Base-by-base conservation (phyloP, 2,888 invertebrate genomes). In the Dyspetes luteomarginatus region DNA sequence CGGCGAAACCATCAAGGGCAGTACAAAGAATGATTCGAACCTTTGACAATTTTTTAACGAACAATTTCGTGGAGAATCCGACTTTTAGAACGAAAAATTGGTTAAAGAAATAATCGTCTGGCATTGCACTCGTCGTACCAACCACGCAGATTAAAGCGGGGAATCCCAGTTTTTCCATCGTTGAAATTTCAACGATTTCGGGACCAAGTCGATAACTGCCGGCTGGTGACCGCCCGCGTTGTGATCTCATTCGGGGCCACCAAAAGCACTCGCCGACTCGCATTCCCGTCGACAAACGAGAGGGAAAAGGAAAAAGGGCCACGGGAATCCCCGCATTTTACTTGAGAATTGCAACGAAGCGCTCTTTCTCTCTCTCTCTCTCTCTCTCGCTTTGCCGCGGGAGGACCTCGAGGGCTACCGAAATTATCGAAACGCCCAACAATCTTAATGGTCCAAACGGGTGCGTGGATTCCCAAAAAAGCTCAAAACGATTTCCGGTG, bases 341-440 rank as follows among this genome's bases (percentile, higher is more conserved):
- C n/a, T 36, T 17, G 48, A 17, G 48, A 5, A 3, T 48, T 2
- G 48, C 17, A 3, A 17, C 45, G 22, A 17, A 15, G 12, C 36
- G 17, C 60, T 52, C 50, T 9, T 22, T 52, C 50, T 22, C 50
- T 41, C 41, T 9, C 58, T 26, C 58, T 58, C 58, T 41, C n/a
- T 22, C 62, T 62, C 50, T 62, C 36, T 43, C 43, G 50, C 7
- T 5, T 7, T 4, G 3, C 19, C 55, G 26, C 41, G 41, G 12
- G 52, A n/a, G 69, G 52, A 7, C 56, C 64, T 24, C 64, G 78
- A 78, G 73, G 48, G 58, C 77, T 78, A 68, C 72, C 81, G 78
- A 83, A 83, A 83, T 82, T 83, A 84, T 82, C 83, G 84, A 83
- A 84, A 84, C 84, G 84, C 81, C 83, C 75, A 82, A 84, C 82